phyloP scores from a whole-genome alignment of 2,797 vertebrate genomes.

The Steatocranus sp. region DNA sequence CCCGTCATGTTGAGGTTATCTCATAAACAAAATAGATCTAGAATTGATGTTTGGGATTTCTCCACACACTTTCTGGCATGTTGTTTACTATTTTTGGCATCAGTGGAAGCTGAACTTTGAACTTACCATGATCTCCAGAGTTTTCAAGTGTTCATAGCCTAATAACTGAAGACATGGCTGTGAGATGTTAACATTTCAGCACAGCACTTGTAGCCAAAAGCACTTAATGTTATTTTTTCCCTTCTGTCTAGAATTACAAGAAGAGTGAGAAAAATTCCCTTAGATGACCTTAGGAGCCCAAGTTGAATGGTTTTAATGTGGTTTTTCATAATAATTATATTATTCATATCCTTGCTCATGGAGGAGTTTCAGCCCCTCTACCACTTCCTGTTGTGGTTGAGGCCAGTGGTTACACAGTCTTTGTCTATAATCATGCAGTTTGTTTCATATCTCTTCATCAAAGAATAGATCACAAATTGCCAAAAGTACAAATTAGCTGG shows the following conservation, averaged over 20 bases:
- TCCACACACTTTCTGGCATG: conserved; percentile 32
- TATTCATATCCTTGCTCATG: conserved; percentile 2
- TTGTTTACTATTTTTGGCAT: conserved; percentile 60
- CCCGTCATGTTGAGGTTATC: not conserved
- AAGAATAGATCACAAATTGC: not conserved
- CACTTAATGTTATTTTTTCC: conserved; percentile 49
- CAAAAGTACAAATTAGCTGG: conserved; percentile 32
- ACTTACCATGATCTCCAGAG: conserved; percentile 13
- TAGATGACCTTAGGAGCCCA: conserved; percentile 44
- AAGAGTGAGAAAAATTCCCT: conserved; percentile 47
- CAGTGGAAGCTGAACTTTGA: conserved; percentile 38
- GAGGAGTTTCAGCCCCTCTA: conserved; percentile 8
- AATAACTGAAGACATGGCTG: conserved; percentile 19
- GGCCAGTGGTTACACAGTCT: conserved; percentile 6
- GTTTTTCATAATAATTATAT: conserved; percentile 41
- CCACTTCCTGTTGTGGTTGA: conserved; percentile 32
- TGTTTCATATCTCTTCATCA: not conserved
- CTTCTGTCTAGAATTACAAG: conserved; percentile 39
- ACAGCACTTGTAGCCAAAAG: conserved; percentile 32
- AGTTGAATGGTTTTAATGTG: conserved; percentile 43
- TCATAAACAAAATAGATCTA: conserved; percentile 12
- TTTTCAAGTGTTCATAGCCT: conserved; percentile 4
- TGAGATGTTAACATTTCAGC: conserved; percentile 40
- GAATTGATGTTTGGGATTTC: conserved; percentile 16
- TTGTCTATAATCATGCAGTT: conserved; percentile 27